Conservation (phyloP, 1,140 invertebrate genomes). For the Achroia grisella region DNA sequence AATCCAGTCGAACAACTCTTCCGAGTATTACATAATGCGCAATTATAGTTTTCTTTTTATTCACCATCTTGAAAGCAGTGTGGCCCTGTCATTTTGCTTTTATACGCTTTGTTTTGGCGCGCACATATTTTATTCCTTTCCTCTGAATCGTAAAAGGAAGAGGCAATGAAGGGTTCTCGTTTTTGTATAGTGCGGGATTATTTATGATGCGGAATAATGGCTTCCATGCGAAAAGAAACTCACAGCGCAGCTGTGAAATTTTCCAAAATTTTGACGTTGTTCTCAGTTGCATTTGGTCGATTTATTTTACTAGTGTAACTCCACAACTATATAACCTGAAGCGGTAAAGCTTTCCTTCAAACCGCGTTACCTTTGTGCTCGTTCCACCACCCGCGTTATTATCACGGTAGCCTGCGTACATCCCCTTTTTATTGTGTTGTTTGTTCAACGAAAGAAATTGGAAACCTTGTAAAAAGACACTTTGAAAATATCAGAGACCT, state of each 20-base stretch:
- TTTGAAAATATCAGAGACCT: conserved; percentile 40
- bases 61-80: conserved; percentile 60
- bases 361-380: conserved; percentile 25
- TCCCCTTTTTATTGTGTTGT: conserved; percentile 42
- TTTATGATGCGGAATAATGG: conserved; percentile 67
- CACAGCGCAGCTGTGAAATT: conserved; percentile 45
- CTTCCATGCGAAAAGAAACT: conserved; percentile 29
- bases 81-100: conserved; percentile 67
- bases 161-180: conserved; percentile 68
- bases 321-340: background rate
- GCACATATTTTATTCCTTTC: conserved; percentile 69
- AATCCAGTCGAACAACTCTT: conserved; percentile 60
- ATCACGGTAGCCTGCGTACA: conserved; percentile 46
- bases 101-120: conserved; percentile 65
- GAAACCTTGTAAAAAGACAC: conserved; percentile 52
- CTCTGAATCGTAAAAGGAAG: conserved; percentile 70
- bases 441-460: conserved; percentile 55
- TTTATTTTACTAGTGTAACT: no score
- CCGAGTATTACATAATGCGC: conserved; percentile 70
- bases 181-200: conserved; percentile 60
- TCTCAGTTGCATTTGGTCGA: background rate
- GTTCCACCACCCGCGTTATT: conserved; percentile 30
- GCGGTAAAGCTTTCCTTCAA: conserved; percentile 12
- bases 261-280: conserved; percentile 25
- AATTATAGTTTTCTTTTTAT: conserved; percentile 63